phyloP scores from a whole-genome alignment of 2,113 vertebrate species.

The Gymnarchus niloticus region DNA sequence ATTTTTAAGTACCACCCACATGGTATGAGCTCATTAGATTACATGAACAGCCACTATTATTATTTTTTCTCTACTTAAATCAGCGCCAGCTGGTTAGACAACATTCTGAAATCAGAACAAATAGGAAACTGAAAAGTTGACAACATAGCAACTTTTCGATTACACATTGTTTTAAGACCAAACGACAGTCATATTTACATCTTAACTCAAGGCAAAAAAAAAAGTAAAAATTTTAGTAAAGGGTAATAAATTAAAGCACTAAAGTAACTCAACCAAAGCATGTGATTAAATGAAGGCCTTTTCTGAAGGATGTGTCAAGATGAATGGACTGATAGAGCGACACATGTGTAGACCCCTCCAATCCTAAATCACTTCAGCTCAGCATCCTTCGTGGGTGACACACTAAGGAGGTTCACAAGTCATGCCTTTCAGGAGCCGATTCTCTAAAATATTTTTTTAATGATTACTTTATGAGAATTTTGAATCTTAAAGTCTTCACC shows the following conservation, averaged over 20 bases:
- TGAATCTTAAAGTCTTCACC: neutral
- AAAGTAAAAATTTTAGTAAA: conserved; percentile 19
- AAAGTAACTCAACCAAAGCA: neutral
- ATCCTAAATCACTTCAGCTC: neutral
- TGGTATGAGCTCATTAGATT: conserved; percentile 17
- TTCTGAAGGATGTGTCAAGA: neutral
- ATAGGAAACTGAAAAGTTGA: conserved; percentile 3
- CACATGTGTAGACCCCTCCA: neutral
- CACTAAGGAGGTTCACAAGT: neutral
- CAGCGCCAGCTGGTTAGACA: conserved; percentile 24
- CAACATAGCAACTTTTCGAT: neutral
- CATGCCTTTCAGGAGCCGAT: neutral
- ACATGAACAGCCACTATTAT: conserved; percentile 21
- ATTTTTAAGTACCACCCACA: conserved; percentile 16
- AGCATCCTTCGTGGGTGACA: neutral
- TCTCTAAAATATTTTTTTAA: neutral
- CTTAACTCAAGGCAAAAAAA: conserved; percentile 16
- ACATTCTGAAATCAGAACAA: conserved; percentile 28
- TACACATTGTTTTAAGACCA: conserved; percentile 6
- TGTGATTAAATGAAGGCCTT: conserved; percentile 26
- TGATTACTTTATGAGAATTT: neutral
- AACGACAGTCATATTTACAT: conserved; percentile 15
- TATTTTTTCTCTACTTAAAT: conserved; percentile 22
- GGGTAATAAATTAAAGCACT: conserved; percentile 27
- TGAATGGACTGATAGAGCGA: neutral